phyloP scores from a whole-genome alignment of 1,140 invertebrate species.

The Megalopta genalis region DNA sequence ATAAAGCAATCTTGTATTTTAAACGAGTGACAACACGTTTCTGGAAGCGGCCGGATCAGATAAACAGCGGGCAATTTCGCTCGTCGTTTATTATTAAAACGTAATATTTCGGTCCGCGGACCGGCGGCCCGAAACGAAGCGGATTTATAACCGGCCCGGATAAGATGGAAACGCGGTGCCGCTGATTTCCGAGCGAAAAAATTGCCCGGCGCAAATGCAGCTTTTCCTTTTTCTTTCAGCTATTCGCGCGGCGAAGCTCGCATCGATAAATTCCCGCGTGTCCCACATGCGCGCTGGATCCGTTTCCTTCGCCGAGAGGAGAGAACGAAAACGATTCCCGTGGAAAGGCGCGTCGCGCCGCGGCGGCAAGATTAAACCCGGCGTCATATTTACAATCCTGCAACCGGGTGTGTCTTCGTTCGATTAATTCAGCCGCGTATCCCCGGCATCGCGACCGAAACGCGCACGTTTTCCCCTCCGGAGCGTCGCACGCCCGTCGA shows the following conservation, averaged over 20 bases:
- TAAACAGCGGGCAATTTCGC: too few species aligned
- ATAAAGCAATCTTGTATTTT: too few species aligned
- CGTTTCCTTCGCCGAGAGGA: not conserved
- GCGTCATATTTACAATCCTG: not conserved
- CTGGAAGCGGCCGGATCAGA: too few species aligned
- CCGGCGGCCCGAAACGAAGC: not conserved
- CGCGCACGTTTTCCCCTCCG: too few species aligned
- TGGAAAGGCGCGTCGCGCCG: too few species aligned
- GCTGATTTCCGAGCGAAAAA: not conserved
- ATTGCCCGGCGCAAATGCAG: not conserved
- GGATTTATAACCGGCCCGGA: not conserved
- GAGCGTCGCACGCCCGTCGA: too few species aligned
- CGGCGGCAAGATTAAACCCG: not conserved
- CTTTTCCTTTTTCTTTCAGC: not conserved
- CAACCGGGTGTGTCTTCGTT: not conserved
- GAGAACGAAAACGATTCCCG: not conserved
- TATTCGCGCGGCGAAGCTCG: not conserved
- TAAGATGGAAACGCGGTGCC: not conserved
- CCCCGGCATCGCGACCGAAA: too few species aligned
- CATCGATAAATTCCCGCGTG: not conserved
- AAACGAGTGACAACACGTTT: too few species aligned
- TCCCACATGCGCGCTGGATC: not conserved
- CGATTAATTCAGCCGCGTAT: not conserved
- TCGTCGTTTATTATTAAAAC: too few species aligned
- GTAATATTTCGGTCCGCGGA: too few species aligned